A percentile compares a stretch with the other conserved stretches of the same genome.
These are phyloP conservation scores for Oreotrochilus melanogaster DNA, from an alignment of 2,113 vertebrate genomes.

Conservation along the genomic window DNA sequence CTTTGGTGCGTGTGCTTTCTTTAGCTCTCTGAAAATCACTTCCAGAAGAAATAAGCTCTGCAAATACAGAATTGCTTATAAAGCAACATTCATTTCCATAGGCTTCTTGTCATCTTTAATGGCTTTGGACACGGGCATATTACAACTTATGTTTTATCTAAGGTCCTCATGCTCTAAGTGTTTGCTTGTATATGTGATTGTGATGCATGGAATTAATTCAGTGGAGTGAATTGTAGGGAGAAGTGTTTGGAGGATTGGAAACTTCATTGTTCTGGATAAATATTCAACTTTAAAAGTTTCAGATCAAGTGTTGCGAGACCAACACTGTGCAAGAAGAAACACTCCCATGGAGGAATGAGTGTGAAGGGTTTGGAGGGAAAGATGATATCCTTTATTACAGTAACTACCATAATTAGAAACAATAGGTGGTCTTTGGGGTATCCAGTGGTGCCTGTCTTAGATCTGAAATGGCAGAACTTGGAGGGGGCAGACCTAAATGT, in stretches of 20 bases:
- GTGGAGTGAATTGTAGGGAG: neutral
- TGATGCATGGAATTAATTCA: neutral
- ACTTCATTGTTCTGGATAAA: constrained; percentile 3
- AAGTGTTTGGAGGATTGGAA: neutral
- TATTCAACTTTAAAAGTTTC: neutral
- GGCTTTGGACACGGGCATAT: neutral
- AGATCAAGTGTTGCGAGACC: constrained; percentile 12
- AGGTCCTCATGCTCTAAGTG: neutral
- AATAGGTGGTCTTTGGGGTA: neutral
- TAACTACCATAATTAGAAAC: neutral
- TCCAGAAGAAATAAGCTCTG: constrained; percentile 34
- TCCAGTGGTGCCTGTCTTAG: neutral
- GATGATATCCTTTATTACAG: constrained; percentile 19
- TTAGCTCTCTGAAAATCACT: neutral
- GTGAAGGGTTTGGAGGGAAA: constrained; percentile 21
- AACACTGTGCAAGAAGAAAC: neutral
- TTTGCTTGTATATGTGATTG: neutral
- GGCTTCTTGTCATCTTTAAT: neutral
- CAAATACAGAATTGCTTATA: neutral
- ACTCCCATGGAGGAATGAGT: neutral
- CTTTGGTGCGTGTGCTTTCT: neutral
- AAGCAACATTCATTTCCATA: constrained; percentile 2
- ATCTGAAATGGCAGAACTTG: constrained; percentile 26
- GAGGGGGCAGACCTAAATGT: neutral
- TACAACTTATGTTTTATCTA: neutral